Evolutionary conservation across 92 coral and sea anemone genomes (phyloP).

Genomic region (Montipora capitata): DNA sequence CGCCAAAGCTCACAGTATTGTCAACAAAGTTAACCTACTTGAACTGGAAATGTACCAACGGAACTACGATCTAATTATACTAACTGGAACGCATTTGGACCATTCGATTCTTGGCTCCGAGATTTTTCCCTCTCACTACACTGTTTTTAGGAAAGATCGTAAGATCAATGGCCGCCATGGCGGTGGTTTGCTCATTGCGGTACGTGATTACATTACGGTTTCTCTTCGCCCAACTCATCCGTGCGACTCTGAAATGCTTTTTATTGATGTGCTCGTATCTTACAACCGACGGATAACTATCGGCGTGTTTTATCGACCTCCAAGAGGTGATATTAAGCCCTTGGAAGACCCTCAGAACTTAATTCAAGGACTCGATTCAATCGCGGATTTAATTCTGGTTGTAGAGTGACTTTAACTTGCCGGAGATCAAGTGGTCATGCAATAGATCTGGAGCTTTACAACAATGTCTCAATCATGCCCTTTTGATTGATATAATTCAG

Average conservation of each 20-base stretch:
- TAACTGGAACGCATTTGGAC: constrained; percentile 27
- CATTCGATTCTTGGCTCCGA: constrained; percentile 12
- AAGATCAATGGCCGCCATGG: constrained; percentile 26
- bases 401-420: constrained; percentile 66
- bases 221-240: background rate
- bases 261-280: constrained; percentile 22
- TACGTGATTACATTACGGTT: constrained; percentile 1
- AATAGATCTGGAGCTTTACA: constrained; percentile 23
- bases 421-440: constrained; percentile 39
- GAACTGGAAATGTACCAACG: background rate
- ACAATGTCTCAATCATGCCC: constrained; percentile 25
- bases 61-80: constrained; percentile 5
- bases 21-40: constrained; percentile 7
- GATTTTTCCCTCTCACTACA: constrained; percentile 19
- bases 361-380: constrained; percentile 27
- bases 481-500: constrained; percentile 44
- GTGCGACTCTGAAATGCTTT: constrained; percentile 27
- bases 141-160: constrained; percentile 27
- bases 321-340: constrained; percentile 17
- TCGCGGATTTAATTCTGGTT: constrained; percentile 41
- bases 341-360: constrained; percentile 9
- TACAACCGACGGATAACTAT: constrained; percentile 15
- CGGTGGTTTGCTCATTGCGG: constrained; percentile 21
- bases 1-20: constrained; percentile 23
- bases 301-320: constrained; percentile 64